A percentile compares a stretch with the other conserved stretches of the same genome.
Conservation (phyloP, 2,113 vertebrate species). For the Todiramphus chloris region DNA sequence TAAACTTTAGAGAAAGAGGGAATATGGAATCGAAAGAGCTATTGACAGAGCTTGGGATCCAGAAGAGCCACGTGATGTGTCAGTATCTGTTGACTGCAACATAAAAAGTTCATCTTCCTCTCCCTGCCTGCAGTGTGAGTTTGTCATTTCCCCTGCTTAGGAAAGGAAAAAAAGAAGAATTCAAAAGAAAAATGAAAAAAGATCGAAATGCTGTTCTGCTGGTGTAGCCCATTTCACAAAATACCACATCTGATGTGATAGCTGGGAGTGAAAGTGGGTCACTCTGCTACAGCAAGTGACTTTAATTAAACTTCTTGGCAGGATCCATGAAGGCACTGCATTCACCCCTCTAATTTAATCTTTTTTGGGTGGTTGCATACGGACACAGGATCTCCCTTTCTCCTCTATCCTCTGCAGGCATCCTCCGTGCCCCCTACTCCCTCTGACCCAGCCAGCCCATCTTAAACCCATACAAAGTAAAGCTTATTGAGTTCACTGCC, state of each 20-base stretch:
- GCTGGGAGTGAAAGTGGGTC: constrained; percentile 40
- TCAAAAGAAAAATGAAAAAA: not conserved
- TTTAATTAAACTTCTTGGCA: constrained; percentile 44
- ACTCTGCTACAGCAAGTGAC: not conserved
- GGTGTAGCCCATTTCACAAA: not conserved
- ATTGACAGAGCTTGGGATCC: not conserved
- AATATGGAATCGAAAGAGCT: not conserved
- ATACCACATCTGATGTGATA: constrained; percentile 48
- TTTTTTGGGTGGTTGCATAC: not conserved
- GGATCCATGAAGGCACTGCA: not conserved
- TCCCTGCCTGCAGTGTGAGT: not conserved
- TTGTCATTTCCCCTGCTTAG: not conserved
- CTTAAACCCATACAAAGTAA: not conserved
- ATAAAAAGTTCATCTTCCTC: not conserved
- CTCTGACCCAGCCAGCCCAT: not conserved
- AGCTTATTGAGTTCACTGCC: rapidly evolving
- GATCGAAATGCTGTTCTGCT: not conserved
- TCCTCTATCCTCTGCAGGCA: not conserved
- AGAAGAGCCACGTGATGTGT: not conserved
- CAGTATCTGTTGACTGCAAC: not conserved
- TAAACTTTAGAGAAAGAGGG: not conserved
- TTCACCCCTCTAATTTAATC: constrained; percentile 19
- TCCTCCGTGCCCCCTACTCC: not conserved
- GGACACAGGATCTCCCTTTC: not conserved
- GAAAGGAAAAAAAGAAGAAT: not conserved